These are phyloP conservation scores for Argya squamiceps DNA, from an alignment of 2,797 vertebrate species.

Conservation along the genomic window DNA sequence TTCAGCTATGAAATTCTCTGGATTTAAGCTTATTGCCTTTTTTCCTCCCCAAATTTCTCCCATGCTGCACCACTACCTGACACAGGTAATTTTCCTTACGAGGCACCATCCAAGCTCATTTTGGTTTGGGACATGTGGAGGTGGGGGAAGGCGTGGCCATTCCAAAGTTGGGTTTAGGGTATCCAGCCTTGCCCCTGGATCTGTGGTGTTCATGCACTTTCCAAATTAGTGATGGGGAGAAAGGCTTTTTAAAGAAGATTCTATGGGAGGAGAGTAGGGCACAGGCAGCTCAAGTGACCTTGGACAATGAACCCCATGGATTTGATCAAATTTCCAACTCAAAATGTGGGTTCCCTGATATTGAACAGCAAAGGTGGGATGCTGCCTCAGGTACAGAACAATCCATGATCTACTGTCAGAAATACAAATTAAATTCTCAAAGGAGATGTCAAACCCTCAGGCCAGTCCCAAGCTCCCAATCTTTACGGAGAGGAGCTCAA, in stretches of 20 bases:
- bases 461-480: neutral
- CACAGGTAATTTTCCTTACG: neutral
- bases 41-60: neutral
- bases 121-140: neutral
- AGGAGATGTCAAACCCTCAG: neutral
- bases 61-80: neutral
- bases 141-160: neutral
- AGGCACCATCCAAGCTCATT: neutral
- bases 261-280: neutral
- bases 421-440: neutral
- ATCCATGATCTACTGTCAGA: neutral
- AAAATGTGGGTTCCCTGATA: neutral
- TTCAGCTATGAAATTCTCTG: neutral
- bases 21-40: neutral
- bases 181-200: fast-evolving
- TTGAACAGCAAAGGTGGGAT: neutral
- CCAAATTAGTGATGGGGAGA: neutral
- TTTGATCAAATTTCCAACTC: neutral
- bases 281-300: neutral
- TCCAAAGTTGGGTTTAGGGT: neutral
- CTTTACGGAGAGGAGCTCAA: neutral
- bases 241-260: neutral
- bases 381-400: neutral
- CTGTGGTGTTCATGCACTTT: neutral
- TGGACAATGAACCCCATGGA: neutral